Conservation (phyloP, 2,888 invertebrate genomes). For the Gandaritis pyraliata region DNA sequence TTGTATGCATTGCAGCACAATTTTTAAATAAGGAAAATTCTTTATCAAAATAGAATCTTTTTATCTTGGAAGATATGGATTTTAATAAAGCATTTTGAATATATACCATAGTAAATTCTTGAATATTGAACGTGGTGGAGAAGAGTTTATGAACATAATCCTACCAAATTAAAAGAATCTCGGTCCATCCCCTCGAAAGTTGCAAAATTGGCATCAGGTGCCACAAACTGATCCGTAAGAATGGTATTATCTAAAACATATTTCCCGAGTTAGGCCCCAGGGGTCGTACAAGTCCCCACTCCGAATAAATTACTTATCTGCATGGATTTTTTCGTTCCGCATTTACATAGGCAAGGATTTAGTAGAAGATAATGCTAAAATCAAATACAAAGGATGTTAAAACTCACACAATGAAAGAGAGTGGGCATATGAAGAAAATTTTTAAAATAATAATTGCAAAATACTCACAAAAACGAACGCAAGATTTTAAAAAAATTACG, state of each 20-base stretch:
- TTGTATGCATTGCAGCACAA: conserved; percentile 33
- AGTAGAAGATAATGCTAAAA: conserved; percentile 38
- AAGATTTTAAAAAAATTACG: too few species aligned
- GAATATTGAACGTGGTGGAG: conserved; percentile 36
- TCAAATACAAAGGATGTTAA: conserved; percentile 22
- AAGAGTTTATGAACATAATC: conserved; percentile 38
- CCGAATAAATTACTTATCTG: conserved; percentile 76
- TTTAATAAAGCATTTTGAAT: conserved; percentile 23
- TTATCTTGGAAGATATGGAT: conserved; percentile 22
- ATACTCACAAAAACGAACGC: too few species aligned
- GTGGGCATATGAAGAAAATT: too few species aligned
- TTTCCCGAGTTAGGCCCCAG: conserved; percentile 57
- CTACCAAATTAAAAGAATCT: conserved; percentile 58
- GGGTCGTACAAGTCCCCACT: conserved; percentile 69
- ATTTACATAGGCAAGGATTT: conserved; percentile 54
- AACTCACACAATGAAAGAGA: not conserved
- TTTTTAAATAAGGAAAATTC: conserved; percentile 31
- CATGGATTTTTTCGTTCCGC: conserved; percentile 54
- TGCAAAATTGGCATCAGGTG: conserved; percentile 75
- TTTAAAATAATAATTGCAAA: too few species aligned
- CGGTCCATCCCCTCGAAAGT: conserved; percentile 55
- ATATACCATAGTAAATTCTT: conserved; percentile 14
- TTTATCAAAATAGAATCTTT: conserved; percentile 32
- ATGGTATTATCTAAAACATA: conserved; percentile 77
- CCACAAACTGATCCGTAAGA: conserved; percentile 72